A percentile compares a stretch with the other conserved stretches of the same genome.
These are phyloP conservation scores for Sibirionetta formosa DNA, from an alignment of 2,797 vertebrate genomes.

Conservation along the genomic window DNA sequence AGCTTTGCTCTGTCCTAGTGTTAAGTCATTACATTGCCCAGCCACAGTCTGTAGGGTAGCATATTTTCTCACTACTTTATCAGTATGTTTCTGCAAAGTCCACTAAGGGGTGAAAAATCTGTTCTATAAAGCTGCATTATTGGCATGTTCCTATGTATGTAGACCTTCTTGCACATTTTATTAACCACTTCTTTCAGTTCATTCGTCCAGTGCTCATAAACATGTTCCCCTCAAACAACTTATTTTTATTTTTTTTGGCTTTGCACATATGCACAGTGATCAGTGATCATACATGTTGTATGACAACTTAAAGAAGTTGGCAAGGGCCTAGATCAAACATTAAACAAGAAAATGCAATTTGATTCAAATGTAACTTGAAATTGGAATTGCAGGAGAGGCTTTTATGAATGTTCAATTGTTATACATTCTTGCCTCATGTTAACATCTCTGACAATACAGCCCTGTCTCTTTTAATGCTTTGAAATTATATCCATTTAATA, in stretches of 20 bases:
- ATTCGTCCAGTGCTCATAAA: neutral
- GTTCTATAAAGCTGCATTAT: neutral
- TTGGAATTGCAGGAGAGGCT: neutral
- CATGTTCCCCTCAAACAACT: neutral
- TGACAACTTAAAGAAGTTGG: neutral
- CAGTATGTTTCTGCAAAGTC: neutral
- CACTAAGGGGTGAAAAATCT: neutral
- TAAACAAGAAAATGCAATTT: neutral
- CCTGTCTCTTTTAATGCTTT: neutral
- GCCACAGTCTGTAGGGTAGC: neutral
- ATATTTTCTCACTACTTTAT: slow-evolving; percentile 24
- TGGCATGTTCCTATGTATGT: neutral
- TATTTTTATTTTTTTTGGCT: neutral
- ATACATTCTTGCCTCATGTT: neutral
- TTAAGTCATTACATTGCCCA: slow-evolving; percentile 31
- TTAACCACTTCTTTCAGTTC: neutral
- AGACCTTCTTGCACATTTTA: neutral
- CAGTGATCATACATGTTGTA: neutral
- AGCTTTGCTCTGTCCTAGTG: slow-evolving; percentile 34
- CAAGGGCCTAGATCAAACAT: neutral
- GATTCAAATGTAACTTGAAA: neutral
- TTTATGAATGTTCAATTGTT: neutral
- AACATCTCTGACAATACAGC: neutral
- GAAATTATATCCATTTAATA: neutral
- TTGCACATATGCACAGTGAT: neutral